phyloP scores from a whole-genome alignment of 1,140 invertebrate species.

The Phymastichus coffea region DNA sequence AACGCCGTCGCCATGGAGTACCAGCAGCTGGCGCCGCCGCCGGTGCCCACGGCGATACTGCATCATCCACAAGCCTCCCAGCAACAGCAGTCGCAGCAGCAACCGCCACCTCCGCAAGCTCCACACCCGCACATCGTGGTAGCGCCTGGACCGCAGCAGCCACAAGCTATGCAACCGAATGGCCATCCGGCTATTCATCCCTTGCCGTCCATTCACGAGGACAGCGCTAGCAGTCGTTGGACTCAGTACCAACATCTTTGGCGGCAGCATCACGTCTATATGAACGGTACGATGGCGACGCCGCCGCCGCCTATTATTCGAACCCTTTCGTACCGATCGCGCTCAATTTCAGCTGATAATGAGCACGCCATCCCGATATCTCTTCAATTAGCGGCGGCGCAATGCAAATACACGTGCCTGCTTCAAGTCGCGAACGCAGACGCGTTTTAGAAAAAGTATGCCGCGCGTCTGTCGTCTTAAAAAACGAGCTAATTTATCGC shows the following conservation, averaged over 20 bases:
- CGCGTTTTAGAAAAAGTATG: no score
- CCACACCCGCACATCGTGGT: conserved; percentile 50
- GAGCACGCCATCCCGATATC: neutral
- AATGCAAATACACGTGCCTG: no score
- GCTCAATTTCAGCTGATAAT: no score
- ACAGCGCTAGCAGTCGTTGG: conserved; percentile 55
- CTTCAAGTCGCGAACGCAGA: no score
- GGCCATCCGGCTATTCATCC: conserved; percentile 55
- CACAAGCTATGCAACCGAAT: conserved; percentile 42
- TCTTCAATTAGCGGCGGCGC: no score
- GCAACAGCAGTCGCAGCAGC: conserved; percentile 42
- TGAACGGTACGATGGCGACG: conserved; percentile 51
- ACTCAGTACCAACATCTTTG: conserved; percentile 60
- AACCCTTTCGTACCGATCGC: neutral
- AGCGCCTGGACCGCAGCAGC: conserved; percentile 44
- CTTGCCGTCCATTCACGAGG: conserved; percentile 54
- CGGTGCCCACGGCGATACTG: conserved; percentile 1
- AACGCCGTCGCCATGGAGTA: conserved; percentile 45
- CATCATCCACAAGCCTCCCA: neutral
- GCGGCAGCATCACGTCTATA: conserved; percentile 60
- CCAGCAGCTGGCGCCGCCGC: conserved; percentile 53
- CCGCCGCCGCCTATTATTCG: neutral
- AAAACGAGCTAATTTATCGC: no score
- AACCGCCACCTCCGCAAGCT: conserved; percentile 34
- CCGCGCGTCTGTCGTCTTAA: no score